Conservation (phyloP, 2,888 invertebrate species). For the Melipona beecheii region DNA sequence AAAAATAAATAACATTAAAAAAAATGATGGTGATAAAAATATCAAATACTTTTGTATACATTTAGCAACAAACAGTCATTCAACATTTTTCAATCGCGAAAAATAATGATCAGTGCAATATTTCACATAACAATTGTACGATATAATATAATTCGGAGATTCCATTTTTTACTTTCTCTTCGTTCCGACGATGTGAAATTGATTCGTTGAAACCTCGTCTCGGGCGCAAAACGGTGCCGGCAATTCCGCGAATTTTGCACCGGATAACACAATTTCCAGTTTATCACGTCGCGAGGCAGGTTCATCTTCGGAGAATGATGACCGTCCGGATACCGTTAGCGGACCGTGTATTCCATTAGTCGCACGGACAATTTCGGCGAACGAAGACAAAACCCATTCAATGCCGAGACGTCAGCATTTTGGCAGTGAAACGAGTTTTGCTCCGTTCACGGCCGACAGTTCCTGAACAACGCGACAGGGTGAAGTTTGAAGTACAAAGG, state of each 20-base stretch:
- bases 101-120: not conserved
- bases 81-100: too few relatives aligned
- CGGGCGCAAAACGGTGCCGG: not conserved
- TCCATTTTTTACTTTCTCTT: not conserved
- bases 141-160: not conserved
- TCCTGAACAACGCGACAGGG: not conserved
- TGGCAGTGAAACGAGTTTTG: not conserved
- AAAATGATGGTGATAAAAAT: too few relatives aligned
- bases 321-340: slow-evolving; percentile 41
- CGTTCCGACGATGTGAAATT: not conserved
- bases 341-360: slow-evolving; percentile 57
- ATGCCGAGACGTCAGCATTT: not conserved
- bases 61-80: too few relatives aligned
- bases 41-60: too few relatives aligned
- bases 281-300: slow-evolving; percentile 60
- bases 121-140: not conserved
- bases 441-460: not conserved
- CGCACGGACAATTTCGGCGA: slow-evolving; percentile 17
- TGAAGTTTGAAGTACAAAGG: not conserved
- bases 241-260: slow-evolving; percentile 56
- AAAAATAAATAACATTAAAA: too few relatives aligned
- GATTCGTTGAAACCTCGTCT: not conserved
- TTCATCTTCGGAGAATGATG: slow-evolving; percentile 65
- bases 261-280: slow-evolving; percentile 68
- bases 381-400: not conserved